A percentile compares a stretch with the other conserved stretches of the same genome.
Conservation (phyloP, 2,113 vertebrate genomes). For the Cariama cristata region DNA sequence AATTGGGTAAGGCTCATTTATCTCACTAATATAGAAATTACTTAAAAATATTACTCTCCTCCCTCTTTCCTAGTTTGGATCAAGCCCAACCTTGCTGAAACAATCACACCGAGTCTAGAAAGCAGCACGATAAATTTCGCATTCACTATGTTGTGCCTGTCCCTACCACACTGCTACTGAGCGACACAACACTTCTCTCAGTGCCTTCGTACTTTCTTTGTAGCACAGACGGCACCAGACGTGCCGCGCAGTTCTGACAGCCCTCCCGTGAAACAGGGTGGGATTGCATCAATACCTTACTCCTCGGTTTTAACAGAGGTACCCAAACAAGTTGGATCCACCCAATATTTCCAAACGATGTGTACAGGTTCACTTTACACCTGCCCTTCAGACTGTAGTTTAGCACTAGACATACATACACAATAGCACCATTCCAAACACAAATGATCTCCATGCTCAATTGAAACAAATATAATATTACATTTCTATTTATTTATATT, state of each 20-base stretch:
- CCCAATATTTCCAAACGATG: background rate
- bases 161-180: background rate
- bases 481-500: background rate
- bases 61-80: background rate
- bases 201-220: background rate
- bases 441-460: background rate
- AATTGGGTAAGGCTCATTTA: background rate
- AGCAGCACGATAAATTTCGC: background rate
- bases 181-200: background rate
- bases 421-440: background rate
- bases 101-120: background rate
- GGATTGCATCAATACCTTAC: background rate
- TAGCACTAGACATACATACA: background rate
- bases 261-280: background rate
- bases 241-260: background rate
- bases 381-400: background rate
- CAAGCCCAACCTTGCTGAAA: background rate
- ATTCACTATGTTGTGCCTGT: background rate
- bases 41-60: background rate
- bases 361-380: background rate
- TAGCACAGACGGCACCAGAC: constrained; percentile 10
- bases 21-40: background rate
- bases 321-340: background rate
- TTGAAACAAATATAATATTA: background rate
- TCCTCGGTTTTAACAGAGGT: background rate